phyloP scores from a whole-genome alignment of 2,888 invertebrate genomes.

The Netelia melanura region DNA sequence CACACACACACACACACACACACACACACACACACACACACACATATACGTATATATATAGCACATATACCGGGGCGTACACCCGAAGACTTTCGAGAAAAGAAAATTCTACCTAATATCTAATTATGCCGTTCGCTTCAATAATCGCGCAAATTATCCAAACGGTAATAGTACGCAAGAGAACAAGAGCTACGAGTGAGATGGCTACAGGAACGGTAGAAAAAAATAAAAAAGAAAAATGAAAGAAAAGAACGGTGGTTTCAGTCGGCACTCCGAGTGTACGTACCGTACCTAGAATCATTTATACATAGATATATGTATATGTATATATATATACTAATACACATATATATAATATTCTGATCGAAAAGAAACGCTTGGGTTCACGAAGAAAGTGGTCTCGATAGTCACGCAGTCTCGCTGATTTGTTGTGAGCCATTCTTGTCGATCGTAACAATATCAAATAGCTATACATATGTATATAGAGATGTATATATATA shows the following conservation, averaged over 20 bases:
- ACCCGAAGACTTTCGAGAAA: conserved; percentile 55
- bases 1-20: no score
- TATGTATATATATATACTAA: no score
- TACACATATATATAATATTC: conserved; percentile 33
- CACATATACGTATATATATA: conserved; percentile 1
- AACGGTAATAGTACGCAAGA: conserved; percentile 24
- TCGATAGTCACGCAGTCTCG: conserved; percentile 34
- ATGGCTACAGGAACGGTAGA: background rate
- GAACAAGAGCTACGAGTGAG: conserved; percentile 34
- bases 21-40: no score
- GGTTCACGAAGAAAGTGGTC: conserved; percentile 62
- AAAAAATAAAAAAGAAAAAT: conserved; percentile 10
- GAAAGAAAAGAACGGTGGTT: conserved; percentile 26
- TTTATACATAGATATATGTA: background rate
- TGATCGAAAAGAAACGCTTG: conserved; percentile 63
- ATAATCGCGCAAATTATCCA: conserved; percentile 55
- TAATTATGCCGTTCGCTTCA: conserved; percentile 57
- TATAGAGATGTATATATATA: background rate
- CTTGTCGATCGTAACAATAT: conserved; percentile 23
- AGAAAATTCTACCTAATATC: conserved; percentile 43
- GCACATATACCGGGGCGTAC: background rate
- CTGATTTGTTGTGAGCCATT: conserved; percentile 36
- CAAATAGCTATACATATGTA: background rate
- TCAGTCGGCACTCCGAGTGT: background rate
- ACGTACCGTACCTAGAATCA: conserved; percentile 18